phyloP scores from a whole-genome alignment of 2,113 vertebrate species.

The Oncorhynchus mykiss region DNA sequence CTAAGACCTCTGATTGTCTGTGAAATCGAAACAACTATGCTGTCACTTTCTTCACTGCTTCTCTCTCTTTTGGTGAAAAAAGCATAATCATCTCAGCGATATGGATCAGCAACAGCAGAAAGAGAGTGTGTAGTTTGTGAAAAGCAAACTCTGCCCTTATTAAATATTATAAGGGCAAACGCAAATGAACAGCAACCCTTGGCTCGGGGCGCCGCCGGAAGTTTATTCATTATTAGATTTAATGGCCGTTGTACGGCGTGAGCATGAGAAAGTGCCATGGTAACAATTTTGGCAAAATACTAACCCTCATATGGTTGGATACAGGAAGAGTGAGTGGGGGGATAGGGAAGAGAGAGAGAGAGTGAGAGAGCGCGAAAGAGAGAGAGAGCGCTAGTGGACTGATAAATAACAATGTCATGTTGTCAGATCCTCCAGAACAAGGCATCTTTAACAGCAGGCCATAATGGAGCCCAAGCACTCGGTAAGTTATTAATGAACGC shows the following conservation, averaged over 20 bases:
- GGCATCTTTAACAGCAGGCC: conserved; percentile 24
- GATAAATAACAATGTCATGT: conserved; percentile 13
- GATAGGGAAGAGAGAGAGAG: not conserved
- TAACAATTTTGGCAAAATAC: not conserved
- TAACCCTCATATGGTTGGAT: not conserved
- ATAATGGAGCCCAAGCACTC: conserved; percentile 23
- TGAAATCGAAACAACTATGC: not conserved
- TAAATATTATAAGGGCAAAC: conserved; percentile 7
- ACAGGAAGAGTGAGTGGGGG: not conserved
- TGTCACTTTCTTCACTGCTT: not conserved
- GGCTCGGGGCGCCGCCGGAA: not conserved
- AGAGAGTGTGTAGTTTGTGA: not conserved
- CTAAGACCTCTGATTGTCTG: not conserved
- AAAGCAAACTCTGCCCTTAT: not conserved
- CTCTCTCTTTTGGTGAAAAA: not conserved
- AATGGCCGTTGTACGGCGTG: not conserved
- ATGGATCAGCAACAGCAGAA: not conserved
- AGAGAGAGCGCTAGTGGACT: conserved; percentile 21
- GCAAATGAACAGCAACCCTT: not conserved
- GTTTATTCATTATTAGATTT: conserved; percentile 7
- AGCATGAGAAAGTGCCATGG: not conserved
- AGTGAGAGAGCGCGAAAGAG: not conserved
- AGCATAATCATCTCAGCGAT: not conserved
- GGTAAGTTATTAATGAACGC: not conserved
- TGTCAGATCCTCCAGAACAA: conserved; percentile 28